Evolutionary conservation across 2,888 invertebrate genomes (phyloP).

Genomic region (Perizoma affinitatum): DNA sequence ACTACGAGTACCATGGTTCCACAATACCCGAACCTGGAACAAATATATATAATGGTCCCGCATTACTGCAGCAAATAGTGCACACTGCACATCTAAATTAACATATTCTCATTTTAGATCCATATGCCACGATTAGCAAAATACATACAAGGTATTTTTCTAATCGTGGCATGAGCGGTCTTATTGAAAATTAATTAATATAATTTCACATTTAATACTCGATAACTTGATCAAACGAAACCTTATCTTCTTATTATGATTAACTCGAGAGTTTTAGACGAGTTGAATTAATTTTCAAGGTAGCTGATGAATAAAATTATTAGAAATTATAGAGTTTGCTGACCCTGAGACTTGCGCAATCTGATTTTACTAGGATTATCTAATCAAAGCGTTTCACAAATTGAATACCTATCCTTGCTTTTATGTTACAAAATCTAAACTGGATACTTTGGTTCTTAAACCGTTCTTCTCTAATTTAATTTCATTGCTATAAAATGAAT

Average conservation of each 20-base stretch:
- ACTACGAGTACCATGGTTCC: too few relatives aligned
- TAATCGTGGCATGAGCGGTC: too few relatives aligned
- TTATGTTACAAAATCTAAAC: background rate
- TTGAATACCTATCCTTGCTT: too few relatives aligned
- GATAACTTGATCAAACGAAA: conserved; percentile 22
- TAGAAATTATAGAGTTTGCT: background rate
- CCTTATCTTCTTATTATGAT: conserved; percentile 21
- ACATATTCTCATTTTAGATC: too few relatives aligned
- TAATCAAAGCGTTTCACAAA: too few relatives aligned
- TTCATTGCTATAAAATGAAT: conserved; percentile 3
- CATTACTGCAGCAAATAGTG: too few relatives aligned
- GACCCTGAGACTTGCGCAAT: conserved; percentile 11
- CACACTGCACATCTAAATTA: too few relatives aligned
- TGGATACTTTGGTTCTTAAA: too few relatives aligned
- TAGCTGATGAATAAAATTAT: conserved; percentile 19
- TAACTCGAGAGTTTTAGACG: conserved; percentile 19
- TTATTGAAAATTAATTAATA: background rate
- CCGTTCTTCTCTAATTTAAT: background rate
- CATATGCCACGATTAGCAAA: too few relatives aligned
- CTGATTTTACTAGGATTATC: conserved; percentile 13
- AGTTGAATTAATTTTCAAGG: conserved; percentile 25
- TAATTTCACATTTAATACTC: background rate
- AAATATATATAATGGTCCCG: too few relatives aligned
- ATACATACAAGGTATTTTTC: too few relatives aligned
- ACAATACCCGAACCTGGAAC: too few relatives aligned